phyloP scores from a whole-genome alignment of 2,113 vertebrate species.

The Lethenteron reissneri region DNA sequence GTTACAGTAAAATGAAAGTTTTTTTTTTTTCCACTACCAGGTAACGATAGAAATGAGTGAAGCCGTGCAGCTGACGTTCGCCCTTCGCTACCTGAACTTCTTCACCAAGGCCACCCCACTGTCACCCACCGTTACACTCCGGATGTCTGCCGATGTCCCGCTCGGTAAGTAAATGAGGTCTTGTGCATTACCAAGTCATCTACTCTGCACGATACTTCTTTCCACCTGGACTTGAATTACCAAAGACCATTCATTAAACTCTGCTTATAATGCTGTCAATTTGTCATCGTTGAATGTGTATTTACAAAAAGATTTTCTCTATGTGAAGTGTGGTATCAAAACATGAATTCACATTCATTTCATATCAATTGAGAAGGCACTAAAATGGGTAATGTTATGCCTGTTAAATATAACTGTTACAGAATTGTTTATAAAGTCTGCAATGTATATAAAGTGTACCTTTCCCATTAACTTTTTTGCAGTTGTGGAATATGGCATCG shows the following conservation, averaged over 20 bases:
- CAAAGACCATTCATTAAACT: no score
- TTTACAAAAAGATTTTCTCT: not conserved
- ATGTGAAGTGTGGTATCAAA: not conserved
- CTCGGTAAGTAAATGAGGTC: constrained; percentile 35
- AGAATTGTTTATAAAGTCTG: rapidly evolving
- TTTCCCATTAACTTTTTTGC: constrained; percentile 6
- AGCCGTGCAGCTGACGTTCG: constrained; percentile 75
- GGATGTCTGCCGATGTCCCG: constrained; percentile 92
- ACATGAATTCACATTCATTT: no score
- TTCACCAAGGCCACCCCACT: constrained; percentile 91
- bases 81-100: constrained; percentile 86
- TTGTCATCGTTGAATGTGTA: not conserved
- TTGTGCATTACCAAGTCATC: no score
- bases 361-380: not conserved
- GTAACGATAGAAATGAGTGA: constrained; percentile 95
- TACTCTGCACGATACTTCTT: not conserved
- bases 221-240: no score
- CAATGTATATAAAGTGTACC: no score
- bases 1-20: not conserved
- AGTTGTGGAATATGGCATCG: constrained; percentile 98
- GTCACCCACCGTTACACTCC: constrained; percentile 74
- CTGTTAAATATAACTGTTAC: not conserved
- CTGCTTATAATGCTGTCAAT: no score
- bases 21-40: constrained; percentile 18
- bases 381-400: not conserved